Evolutionary conservation across 2,113 vertebrate genomes (phyloP).

Genomic region (Aegotheles bennettii): DNA sequence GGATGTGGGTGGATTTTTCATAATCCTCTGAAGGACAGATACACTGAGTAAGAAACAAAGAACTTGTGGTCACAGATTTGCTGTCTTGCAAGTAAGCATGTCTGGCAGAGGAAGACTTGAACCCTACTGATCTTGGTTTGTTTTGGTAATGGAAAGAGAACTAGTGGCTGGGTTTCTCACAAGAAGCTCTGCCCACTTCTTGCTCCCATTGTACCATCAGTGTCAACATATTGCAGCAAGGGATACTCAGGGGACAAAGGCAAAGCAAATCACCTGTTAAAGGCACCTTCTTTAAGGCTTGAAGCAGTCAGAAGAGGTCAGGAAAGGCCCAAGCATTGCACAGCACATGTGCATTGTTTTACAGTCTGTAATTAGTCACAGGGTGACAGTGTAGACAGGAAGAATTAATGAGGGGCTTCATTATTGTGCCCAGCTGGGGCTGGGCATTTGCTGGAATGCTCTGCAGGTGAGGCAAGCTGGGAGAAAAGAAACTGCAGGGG

Average conservation of each 20-base stretch:
- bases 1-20: slow-evolving; percentile 8
- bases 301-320: background rate
- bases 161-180: slow-evolving; percentile 4
- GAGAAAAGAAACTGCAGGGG: background rate
- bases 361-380: background rate
- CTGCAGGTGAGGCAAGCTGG: background rate
- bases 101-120: slow-evolving; percentile 21
- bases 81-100: background rate
- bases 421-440: background rate
- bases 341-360: background rate
- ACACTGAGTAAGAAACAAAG: slow-evolving; percentile 7
- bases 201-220: background rate
- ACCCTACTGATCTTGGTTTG: background rate
- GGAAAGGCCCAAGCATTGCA: background rate
- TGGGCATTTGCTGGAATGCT: background rate
- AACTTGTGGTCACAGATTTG: slow-evolving; percentile 7
- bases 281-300: background rate
- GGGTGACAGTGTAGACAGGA: background rate
- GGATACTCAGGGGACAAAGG: background rate
- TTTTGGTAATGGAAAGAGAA: slow-evolving; percentile 51
- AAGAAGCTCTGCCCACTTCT: background rate
- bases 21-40: background rate
- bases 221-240: background rate
- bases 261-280: background rate
- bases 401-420: background rate